Conservation (phyloP, 30 jellyfish, hydroid and myxozoan genomes). For the Aurelia sp. region DNA sequence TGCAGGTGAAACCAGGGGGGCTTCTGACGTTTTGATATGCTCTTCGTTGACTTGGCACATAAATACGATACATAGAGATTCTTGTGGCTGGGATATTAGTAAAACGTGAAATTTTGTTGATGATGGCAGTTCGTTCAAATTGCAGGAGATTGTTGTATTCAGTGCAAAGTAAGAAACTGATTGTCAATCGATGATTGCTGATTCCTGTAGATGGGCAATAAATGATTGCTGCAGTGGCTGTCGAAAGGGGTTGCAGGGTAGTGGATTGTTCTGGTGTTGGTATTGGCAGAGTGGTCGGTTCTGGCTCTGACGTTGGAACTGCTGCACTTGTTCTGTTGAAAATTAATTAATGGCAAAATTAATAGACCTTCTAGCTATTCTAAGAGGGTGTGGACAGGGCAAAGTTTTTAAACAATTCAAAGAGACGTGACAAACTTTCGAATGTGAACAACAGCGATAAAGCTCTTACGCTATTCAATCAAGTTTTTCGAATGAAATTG, state of each 20-base stretch:
- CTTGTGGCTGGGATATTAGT: slow-evolving; percentile 20
- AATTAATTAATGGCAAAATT: too few relatives aligned
- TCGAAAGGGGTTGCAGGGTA: background rate
- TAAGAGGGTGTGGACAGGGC: too few relatives aligned
- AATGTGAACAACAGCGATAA: too few relatives aligned
- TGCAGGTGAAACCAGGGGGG: slow-evolving; percentile 57
- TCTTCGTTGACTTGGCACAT: slow-evolving; percentile 18
- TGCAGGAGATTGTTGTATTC: slow-evolving; percentile 30
- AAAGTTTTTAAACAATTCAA: too few relatives aligned
- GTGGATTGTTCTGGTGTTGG: slow-evolving; percentile 25
- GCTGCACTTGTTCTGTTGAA: too few relatives aligned
- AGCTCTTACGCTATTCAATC: too few relatives aligned
- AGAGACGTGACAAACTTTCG: too few relatives aligned
- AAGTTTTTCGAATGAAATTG: too few relatives aligned
- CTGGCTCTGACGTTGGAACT: slow-evolving; percentile 37
- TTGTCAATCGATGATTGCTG: slow-evolving; percentile 15
- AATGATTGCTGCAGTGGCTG: slow-evolving; percentile 8
- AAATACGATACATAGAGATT: slow-evolving; percentile 13
- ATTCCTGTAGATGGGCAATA: slow-evolving; percentile 34
- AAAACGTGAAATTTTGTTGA: slow-evolving; percentile 27
- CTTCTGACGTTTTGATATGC: slow-evolving; percentile 22
- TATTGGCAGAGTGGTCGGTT: slow-evolving; percentile 14
- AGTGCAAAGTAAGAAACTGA: slow-evolving; percentile 50
- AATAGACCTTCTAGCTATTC: too few relatives aligned
- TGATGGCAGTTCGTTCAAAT: slow-evolving; percentile 24